Conservation (phyloP, 1,140 invertebrate species). For the Antheraea pernyi region DNA sequence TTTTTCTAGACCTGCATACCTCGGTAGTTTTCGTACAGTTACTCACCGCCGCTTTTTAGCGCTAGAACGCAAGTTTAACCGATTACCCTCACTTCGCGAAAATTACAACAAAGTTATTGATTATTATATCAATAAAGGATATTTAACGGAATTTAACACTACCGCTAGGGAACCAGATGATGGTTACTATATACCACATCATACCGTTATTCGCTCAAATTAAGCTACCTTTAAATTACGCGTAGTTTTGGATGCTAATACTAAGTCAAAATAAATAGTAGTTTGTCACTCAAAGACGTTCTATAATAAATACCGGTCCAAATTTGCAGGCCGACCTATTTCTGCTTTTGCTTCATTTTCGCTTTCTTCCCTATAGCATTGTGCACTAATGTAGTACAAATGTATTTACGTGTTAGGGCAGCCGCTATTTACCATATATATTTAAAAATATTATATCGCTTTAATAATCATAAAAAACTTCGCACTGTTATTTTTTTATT, state of each 20-base stretch:
- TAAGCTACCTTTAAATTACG: conserved; percentile 5
- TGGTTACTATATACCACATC: conserved; percentile 8
- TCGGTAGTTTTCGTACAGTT: conserved; percentile 18
- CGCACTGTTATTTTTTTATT: background rate
- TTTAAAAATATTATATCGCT: conserved; percentile 6
- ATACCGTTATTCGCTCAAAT: background rate
- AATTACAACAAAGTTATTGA: conserved; percentile 24
- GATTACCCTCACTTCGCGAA: conserved; percentile 16
- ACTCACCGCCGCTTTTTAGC: conserved; percentile 19
- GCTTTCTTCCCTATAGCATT: background rate
- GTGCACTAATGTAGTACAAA: too few species aligned
- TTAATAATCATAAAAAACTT: background rate
- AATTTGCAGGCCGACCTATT: conserved; percentile 5
- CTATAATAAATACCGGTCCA: background rate
- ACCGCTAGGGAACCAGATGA: conserved; percentile 6
- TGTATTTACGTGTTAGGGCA: too few species aligned
- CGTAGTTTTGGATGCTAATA: conserved; percentile 5
- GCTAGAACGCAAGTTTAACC: conserved; percentile 24
- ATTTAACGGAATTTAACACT: conserved; percentile 20
- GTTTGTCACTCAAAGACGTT: background rate
- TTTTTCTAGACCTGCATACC: conserved; percentile 17
- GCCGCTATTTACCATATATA: background rate
- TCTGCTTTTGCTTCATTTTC: background rate
- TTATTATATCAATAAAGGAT: conserved; percentile 17
- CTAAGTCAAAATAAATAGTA: background rate